phyloP scores from a whole-genome alignment of 2,113 vertebrate species.

The Nipponia nippon region DNA sequence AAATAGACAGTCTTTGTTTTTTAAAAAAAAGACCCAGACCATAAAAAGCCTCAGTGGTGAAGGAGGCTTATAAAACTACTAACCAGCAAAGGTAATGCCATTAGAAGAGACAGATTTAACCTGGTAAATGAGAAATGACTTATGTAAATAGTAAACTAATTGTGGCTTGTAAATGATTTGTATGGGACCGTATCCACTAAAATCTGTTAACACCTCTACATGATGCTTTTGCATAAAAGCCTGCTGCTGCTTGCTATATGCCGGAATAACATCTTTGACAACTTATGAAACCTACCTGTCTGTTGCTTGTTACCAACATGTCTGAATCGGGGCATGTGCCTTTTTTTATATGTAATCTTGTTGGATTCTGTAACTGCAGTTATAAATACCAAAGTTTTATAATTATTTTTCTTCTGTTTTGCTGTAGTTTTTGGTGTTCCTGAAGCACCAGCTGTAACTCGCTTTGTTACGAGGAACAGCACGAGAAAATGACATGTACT shows the following conservation, averaged over 20 bases:
- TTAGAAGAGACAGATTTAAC: constrained; percentile 77
- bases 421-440: constrained; percentile 66
- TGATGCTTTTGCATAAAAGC: constrained; percentile 89
- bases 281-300: constrained; percentile 70
- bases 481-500: constrained; percentile 62
- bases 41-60: constrained; percentile 68
- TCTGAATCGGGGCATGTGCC: constrained; percentile 77
- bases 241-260: constrained; percentile 88
- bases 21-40: constrained; percentile 33
- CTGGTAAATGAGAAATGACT: constrained; percentile 74
- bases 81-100: constrained; percentile 82
- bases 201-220: constrained; percentile 83
- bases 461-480: constrained; percentile 63
- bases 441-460: constrained; percentile 66
- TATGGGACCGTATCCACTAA: constrained; percentile 85
- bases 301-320: constrained; percentile 72
- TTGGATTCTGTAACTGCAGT: constrained; percentile 67
- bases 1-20: constrained; percentile 65
- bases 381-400: constrained; percentile 61
- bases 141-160: constrained; percentile 98
- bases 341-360: constrained; percentile 74
- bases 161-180: constrained; percentile 91
- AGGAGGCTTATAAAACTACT: constrained; percentile 89
- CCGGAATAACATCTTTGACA: constrained; percentile 82
- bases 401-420: constrained; percentile 67